Evolutionary conservation across 1,140 invertebrate species (phyloP), one percentile per base, ranked within the genome.

Genomic region (Drosophila erecta): DNA sequence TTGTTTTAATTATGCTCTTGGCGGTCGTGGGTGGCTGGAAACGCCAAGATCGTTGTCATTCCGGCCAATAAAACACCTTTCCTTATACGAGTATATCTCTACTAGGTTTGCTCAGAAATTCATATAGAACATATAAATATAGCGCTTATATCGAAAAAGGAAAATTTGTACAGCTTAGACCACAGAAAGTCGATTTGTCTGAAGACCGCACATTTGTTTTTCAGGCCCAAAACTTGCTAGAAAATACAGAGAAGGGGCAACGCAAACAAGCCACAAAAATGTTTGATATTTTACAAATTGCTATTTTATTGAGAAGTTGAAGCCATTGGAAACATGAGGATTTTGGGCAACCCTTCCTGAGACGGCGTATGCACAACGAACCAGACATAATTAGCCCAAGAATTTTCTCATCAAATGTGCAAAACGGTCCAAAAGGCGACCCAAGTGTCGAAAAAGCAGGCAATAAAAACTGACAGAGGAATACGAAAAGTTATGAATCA

Each of bases 331-430:
- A 79, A 81, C 80, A 76, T 73, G 50, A 81, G 72, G 77, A 61
- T 41, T 80, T 64, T 61, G 64, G 53, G 47, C 43, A 67, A 62
- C 71, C 49, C 33, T 20, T 15, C 40, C 22, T 11, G 1, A 15
- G 11, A 22, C n/a, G 43, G 76, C 76, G 57, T 85, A 40, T 53
- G 77, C 44, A 85, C 74, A 81, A 66, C 81, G 73, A 81, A 86
- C 55, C 77, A 85, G 78, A 81, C 69, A 78, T 85, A 85, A 85
- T 85, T 87, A 85, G 83, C 64, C 51, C 64, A 81, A 78, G 78
- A 85, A 87, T 85, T 86, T 85, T 85, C 74, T 80, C 81, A 85
- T 85, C 81, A 86, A 85, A 85, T 84, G 81, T 81, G 81, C 61
- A 81, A 86, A 84, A 74, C 59, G 66, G 61, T 65, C 59, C 44